Evolutionary conservation across 2,888 invertebrate species (phyloP), one percentile per base, ranked within the genome.

Genomic region (Calameuta filiformis): DNA sequence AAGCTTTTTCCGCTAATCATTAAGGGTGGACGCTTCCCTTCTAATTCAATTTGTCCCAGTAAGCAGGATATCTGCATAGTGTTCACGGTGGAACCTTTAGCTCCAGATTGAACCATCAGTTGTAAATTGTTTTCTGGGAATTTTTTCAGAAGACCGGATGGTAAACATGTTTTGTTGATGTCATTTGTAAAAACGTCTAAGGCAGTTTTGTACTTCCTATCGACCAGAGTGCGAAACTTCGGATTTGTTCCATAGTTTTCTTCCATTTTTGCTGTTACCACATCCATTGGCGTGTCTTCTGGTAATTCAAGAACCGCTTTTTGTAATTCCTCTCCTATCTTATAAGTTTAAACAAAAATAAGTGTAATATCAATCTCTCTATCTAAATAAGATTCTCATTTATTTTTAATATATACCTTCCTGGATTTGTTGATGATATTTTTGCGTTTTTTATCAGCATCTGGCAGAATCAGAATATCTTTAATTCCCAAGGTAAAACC

Each of bases 41-140:
- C 99, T 91, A 99, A 94, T 91, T 99, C 99, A 87, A 99, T 99
- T 92, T 99, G 99, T 0, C 99, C 99, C 15, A 99, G 93, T 68
- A 98, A 93, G 92, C 98, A 98, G 0, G 99, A 99, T 88, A 99
- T 99, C 92, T 99, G 98, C 97, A 98, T 98, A 85, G 98, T 97
- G 90, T 99, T 99, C 0, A 99, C 99, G 77, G 97, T 96, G 0
- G 98, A 98, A n/a, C 99, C 99, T 92, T 99, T 99, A 0, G 99
- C 99, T 81, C 99, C 99, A 31, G 99, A 98, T 87, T 97, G 95
- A 0, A 99, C 98, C 99, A 99, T 99, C 84, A 99, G 92, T 90
- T 99, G 99, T n/a, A 99, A 94, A 92, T 98, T 98, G 91, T 99
- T 99, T 31, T 95, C 92, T 0, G 99, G 99, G 89, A 99, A 99